These are phyloP conservation scores for Endotricha flammealis DNA, from an alignment of 2,888 invertebrate genomes.

Conservation along the genomic window DNA sequence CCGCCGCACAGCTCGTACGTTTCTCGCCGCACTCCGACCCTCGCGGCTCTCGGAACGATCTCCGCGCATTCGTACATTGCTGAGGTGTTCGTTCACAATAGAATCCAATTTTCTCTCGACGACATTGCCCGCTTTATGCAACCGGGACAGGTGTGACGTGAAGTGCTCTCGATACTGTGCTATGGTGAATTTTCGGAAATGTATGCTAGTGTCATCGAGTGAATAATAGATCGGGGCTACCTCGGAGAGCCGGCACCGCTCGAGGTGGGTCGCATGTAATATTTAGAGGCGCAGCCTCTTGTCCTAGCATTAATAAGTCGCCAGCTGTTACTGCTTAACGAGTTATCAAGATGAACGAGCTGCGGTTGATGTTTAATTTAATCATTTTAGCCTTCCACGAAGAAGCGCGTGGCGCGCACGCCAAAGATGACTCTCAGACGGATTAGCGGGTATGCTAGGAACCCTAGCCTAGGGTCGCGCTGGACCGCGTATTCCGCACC, in stretches of 20 bases:
- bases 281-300: conserved; percentile 23
- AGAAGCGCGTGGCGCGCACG: conserved; percentile 15
- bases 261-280: conserved; percentile 45
- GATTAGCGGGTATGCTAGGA: conserved; percentile 5
- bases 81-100: conserved; percentile 14
- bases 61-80: conserved; percentile 10
- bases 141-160: conserved; percentile 31
- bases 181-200: conserved; percentile 29
- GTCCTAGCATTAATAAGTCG: conserved; percentile 7
- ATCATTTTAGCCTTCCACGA: conserved; percentile 23
- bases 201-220: conserved; percentile 40
- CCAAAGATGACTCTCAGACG: conserved; percentile 14
- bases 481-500: neutral
- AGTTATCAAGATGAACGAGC: conserved; percentile 23
- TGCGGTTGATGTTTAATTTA: conserved; percentile 31
- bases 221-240: conserved; percentile 45
- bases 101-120: conserved; percentile 10
- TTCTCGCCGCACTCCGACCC: conserved; percentile 10
- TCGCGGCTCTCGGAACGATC: conserved; percentile 14
- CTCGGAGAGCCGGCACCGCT: conserved; percentile 52
- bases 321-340: conserved; percentile 22
- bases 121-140: conserved; percentile 16
- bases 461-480: neutral
- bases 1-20: conserved; percentile 35
- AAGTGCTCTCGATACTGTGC: conserved; percentile 31